Base-by-base conservation (phyloP, 2,113 vertebrate genomes). In the Pollimyrus isidori region DNA sequence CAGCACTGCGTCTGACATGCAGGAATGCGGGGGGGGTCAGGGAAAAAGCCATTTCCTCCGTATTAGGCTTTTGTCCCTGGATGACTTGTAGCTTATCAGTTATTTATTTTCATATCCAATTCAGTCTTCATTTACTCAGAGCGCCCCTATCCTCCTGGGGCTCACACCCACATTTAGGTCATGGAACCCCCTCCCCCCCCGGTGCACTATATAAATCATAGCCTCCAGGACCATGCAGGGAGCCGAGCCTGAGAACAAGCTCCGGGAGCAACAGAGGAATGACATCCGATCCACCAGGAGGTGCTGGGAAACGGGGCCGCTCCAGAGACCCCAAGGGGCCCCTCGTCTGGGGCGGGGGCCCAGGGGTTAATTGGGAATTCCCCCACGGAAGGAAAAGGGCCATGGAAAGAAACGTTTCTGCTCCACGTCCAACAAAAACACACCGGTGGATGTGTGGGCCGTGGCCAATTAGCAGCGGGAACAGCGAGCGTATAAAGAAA, bases 391-490 rank as follows among this genome's bases (percentile, higher is more conserved):
- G 91, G 87, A 7, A 91, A 91, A 92, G 91, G 93, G 92, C 87
- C 90, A 89, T 92, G 52, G n/a, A 92, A 90, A 91, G 92, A 23
- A 93, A 92, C 89, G 91, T 88, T 82, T 93, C 91, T 90, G 89
- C 83, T 42, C 17, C 0, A 62, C 50, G 85, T 90, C 94, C 95
- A 95, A 95, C 90, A 89, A 95, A 95, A 96, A 95, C 94, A 95
- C 88, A 90, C 88, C 53, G 46, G 0, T 89, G 93, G 92, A 92
- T 92, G 92, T 92, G 92, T 92, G 91, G 93, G 91, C 93, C 80
- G 82, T 46, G 23, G 93, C 91, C 91, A 91, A 91, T 92, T 76
- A n/a, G 46, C 89, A 92, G 87, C 88, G 91, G 91, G 92, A 94
- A 90, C 92, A 58, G 86, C 92, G 91, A 50, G 46, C 42, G 89